phyloP scores from a whole-genome alignment of 2,797 vertebrate species.

The Darevskia mixta region DNA sequence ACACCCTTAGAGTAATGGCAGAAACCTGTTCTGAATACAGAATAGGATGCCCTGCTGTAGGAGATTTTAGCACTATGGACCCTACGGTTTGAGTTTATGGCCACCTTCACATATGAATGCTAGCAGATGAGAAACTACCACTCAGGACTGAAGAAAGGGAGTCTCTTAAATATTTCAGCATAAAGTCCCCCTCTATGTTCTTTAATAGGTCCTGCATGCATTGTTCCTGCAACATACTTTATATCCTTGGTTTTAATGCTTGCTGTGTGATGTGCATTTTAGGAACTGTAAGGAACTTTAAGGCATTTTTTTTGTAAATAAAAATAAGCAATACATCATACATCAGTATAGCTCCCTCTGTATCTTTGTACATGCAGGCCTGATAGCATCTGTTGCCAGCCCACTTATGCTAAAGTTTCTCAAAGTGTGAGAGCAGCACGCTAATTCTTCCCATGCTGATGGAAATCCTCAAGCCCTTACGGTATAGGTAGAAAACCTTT shows the following conservation, averaged over 20 bases:
- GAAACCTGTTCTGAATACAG: background rate
- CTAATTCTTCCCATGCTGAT: background rate
- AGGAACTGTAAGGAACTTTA: no score
- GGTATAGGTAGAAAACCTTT: background rate
- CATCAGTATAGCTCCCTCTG: background rate
- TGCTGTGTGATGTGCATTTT: no score
- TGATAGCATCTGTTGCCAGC: background rate
- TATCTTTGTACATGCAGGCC: background rate
- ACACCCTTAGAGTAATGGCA: background rate
- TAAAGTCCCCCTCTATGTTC: background rate
- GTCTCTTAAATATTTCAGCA: background rate
- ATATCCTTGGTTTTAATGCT: no score
- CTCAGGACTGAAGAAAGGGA: background rate
- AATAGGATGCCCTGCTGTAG: background rate
- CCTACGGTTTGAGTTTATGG: background rate
- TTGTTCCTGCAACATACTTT: background rate
- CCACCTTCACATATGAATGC: background rate
- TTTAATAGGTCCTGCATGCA: background rate
- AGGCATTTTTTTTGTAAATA: no score
- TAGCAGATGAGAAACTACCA: background rate
- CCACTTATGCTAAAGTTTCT: background rate
- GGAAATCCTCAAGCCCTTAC: background rate
- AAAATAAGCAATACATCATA: no score
- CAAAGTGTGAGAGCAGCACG: background rate
- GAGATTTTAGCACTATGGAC: background rate